Conservation (phyloP, 2,113 vertebrate species). For the Stegostoma tigrinum region DNA sequence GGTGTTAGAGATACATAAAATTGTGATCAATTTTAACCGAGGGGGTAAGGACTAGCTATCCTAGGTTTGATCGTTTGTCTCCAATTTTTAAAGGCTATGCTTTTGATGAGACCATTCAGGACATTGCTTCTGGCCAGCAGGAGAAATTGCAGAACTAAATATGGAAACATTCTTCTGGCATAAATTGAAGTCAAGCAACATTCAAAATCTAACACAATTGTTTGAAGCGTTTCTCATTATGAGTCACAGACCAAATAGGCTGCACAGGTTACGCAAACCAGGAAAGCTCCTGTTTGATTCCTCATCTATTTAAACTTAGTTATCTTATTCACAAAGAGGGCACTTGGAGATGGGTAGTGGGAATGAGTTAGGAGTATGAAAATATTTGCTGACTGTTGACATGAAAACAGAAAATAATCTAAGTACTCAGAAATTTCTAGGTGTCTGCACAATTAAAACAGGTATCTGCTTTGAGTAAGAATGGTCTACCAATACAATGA, state of each 20-base stretch:
- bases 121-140: background rate
- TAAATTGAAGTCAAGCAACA: background rate
- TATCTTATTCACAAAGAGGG: background rate
- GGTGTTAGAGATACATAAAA: background rate
- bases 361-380: background rate
- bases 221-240: background rate
- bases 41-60: background rate
- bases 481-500: background rate
- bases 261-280: background rate
- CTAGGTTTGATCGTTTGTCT: background rate
- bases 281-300: background rate
- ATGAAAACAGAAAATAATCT: background rate
- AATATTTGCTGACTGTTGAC: background rate
- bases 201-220: background rate
- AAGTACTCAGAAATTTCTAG: background rate
- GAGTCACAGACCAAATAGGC: background rate
- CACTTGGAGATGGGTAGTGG: background rate
- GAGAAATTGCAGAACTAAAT: background rate
- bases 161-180: background rate
- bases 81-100: background rate
- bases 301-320: background rate
- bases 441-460: background rate
- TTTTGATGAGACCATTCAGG: background rate
- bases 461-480: background rate
- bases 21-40: background rate